Conservation (phyloP, 1,140 invertebrate species). For the Tyrophagus putrescentiae region DNA sequence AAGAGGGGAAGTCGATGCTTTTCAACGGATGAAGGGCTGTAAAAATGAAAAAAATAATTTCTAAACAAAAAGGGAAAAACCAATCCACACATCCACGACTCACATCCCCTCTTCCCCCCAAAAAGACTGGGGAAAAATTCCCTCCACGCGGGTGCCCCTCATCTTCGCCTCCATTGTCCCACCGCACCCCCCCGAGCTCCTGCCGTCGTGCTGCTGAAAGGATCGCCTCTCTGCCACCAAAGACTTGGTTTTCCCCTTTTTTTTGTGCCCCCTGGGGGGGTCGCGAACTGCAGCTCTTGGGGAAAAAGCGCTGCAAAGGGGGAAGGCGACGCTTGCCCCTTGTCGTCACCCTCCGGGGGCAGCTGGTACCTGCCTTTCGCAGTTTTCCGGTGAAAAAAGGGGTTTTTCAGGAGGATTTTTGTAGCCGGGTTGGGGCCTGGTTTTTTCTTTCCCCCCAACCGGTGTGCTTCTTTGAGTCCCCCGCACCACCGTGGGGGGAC, state of each 20-base stretch:
- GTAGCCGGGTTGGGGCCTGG: conserved; percentile 99
- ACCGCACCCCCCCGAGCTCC: conserved; percentile 54
- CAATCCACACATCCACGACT: conserved; percentile 26
- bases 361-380: conserved; percentile 84
- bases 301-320: conserved; percentile 94
- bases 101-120: conserved; percentile 89
- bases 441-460: conserved; percentile 98
- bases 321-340: conserved; percentile 81
- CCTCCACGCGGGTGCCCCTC: conserved; percentile 94
- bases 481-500: conserved; percentile 90
- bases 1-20: conserved; percentile 88
- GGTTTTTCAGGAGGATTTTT: conserved; percentile 97
- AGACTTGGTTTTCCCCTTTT: conserved; percentile 98
- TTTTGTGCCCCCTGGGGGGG: conserved; percentile 97
- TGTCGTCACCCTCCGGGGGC: conserved; percentile 96
- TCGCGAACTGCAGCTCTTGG: conserved; percentile 92
- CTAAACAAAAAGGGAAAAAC: conserved; percentile 1
- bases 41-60: conserved; percentile 31
- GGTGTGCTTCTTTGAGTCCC: conserved; percentile 99
- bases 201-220: conserved; percentile 98
- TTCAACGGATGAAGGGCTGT: conserved; percentile 93
- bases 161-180: conserved; percentile 96
- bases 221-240: conserved; percentile 98
- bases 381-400: conserved; percentile 93
- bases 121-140: conserved; percentile 93